Percentiles rank a stretch among this genome's conserved stretches.
These are phyloP conservation scores for Heliothis virescens DNA, from an alignment of 1,140 invertebrate species.

Conservation along the genomic window DNA sequence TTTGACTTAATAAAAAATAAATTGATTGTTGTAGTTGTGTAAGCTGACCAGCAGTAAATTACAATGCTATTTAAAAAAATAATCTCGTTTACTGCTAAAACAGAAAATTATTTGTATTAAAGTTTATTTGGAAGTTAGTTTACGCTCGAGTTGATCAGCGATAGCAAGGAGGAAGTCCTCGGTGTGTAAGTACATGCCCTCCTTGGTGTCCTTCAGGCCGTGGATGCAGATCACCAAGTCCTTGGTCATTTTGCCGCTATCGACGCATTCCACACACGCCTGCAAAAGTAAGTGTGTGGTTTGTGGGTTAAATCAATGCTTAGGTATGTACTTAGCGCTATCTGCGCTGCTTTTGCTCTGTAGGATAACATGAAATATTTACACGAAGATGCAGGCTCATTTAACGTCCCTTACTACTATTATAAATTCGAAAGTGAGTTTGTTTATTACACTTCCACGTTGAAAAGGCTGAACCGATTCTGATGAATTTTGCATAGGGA, in stretches of 20 bases:
- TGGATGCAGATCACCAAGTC: constrained; percentile 96
- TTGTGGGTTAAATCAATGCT: background rate
- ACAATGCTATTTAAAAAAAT: background rate
- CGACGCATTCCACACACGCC: constrained; percentile 95
- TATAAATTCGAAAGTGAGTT: too few relatives aligned
- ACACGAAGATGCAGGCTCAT: too few relatives aligned
- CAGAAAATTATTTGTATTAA: constrained; percentile 32
- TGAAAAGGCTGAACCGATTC: too few relatives aligned
- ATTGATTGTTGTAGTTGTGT: background rate
- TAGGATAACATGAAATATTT: too few relatives aligned
- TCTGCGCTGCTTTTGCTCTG: too few relatives aligned
- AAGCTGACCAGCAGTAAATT: constrained; percentile 9
- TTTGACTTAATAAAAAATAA: background rate
- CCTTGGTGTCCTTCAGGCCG: constrained; percentile 91
- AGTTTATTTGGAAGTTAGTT: constrained; percentile 75
- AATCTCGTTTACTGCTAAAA: background rate
- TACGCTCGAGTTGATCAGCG: constrained; percentile 90
- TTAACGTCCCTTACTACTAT: too few relatives aligned
- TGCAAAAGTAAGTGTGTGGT: constrained; percentile 55
- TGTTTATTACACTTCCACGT: too few relatives aligned
- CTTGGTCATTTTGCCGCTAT: constrained; percentile 96
- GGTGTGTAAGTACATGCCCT: constrained; percentile 93
- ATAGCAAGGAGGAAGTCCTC: constrained; percentile 95
- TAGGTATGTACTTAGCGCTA: too few relatives aligned
- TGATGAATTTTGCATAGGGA: too few relatives aligned